Base-by-base conservation (phyloP, 2,113 vertebrate species). In the Oreochromis tanganicae region DNA sequence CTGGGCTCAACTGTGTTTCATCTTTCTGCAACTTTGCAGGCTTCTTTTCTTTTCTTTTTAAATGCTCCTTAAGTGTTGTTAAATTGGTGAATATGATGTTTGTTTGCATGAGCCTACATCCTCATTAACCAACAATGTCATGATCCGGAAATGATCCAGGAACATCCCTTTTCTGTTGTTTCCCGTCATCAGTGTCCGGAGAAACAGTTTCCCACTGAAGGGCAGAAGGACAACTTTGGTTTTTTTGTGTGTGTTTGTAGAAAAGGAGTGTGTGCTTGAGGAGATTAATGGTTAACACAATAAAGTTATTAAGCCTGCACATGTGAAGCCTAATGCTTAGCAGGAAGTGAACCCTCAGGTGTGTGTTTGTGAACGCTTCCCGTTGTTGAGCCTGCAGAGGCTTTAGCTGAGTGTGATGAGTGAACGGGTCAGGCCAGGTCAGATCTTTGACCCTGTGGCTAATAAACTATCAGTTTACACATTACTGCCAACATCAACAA, bases 391-490 rank as follows among this genome's bases (percentile, higher is more conserved):
- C 75, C 71, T 63, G 19, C 48, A 61, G 66, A 85, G 87, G 87
- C 82, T 87, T 80, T 56, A 29, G 61, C 80, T 80, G 52, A 82
- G 57, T 34, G 66, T 89, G 94, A 80, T 89, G 92, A 95, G 83
- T 93, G 91, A 91, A 2, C 1, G 7, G 92, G 89, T 93, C 90
- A 88, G 80, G 81, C 55, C 34, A 7, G 92, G 93, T 95, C 93
- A 91, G 82, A 89, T 86, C 90, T 19, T 29, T 88, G 92, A 94
- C 93, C 94, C 91, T 6, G 43, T 54, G 87, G 90, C 93, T 94
- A 95, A 95, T 93, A 90, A 84, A 89, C 93, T 92, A 88, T 94
- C 93, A 84, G 87, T 85, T 95, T 92, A 91, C 91, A 81, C 83
- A 88, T 88, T 34, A 83, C 81, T 78, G 79, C 24, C 27, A 27